These are phyloP conservation scores for Anguilla anguilla DNA, from an alignment of 2,797 vertebrate genomes.

Conservation along the genomic window DNA sequence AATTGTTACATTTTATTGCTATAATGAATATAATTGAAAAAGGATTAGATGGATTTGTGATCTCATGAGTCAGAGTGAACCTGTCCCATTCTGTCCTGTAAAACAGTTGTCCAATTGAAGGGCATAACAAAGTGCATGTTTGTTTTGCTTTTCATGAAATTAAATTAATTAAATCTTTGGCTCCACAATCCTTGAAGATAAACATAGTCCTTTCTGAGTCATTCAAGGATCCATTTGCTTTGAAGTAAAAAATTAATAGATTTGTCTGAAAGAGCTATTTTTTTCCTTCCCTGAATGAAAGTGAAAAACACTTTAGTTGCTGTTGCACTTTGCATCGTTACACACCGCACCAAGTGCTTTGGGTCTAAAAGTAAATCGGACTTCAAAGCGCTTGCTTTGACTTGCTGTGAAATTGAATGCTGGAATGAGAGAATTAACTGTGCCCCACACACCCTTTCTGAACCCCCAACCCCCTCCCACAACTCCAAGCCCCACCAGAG, in stretches of 20 bases:
- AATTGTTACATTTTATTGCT: neutral
- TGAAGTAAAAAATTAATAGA: constrained; percentile 37
- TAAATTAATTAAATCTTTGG: no score
- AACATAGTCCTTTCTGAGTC: constrained; percentile 2
- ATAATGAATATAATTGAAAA: neutral
- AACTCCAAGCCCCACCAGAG: neutral
- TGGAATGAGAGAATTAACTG: neutral
- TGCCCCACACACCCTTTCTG: neutral
- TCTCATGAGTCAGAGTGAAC: neutral
- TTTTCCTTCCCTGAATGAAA: neutral
- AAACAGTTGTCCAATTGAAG: constrained; percentile 4
- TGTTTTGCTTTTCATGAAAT: constrained; percentile 14
- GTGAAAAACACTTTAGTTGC: constrained; percentile 28
- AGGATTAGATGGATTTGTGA: neutral
- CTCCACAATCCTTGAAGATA: constrained; percentile 32
- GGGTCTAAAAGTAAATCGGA: constrained; percentile 35
- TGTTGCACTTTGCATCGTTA: constrained; percentile 16
- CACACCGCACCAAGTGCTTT: neutral
- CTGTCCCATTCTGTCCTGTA: neutral
- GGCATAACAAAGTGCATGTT: neutral
- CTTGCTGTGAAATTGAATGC: neutral
- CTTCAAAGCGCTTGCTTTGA: constrained; percentile 30
- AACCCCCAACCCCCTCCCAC: neutral
- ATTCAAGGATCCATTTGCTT: constrained; percentile 34
- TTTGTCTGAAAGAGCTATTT: constrained; percentile 27